phyloP scores from a whole-genome alignment of 2,888 invertebrate genomes.

The Frankliniella fusca region DNA sequence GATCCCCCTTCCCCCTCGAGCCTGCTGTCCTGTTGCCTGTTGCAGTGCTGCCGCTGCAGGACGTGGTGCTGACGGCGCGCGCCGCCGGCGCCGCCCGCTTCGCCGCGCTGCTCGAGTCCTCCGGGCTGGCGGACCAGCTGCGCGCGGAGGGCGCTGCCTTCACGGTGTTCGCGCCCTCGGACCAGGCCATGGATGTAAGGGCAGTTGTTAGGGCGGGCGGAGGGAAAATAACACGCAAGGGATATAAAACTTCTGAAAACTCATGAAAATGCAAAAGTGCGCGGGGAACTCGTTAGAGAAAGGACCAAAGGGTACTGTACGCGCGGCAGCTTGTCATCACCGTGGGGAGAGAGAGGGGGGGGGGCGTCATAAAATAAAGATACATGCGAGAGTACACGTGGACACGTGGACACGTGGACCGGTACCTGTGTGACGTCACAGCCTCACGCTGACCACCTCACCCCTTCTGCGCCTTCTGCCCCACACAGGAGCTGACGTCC shows the following conservation, averaged over 20 bases:
- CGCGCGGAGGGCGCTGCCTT: slow-evolving; percentile 40
- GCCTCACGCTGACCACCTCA: neutral
- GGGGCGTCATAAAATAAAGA: neutral
- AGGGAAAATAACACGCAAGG: too few species aligned
- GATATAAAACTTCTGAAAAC: neutral
- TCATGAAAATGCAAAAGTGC: neutral
- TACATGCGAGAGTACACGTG: neutral
- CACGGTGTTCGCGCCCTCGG: slow-evolving; percentile 51
- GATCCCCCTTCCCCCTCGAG: too few species aligned
- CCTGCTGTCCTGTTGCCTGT: neutral
- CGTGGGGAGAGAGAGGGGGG: neutral
- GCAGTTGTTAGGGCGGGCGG: too few species aligned
- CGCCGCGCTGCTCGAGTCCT: slow-evolving; percentile 46
- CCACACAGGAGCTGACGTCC: slow-evolving; percentile 39
- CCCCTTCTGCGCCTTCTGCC: neutral
- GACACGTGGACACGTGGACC: neutral
- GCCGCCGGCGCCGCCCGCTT: slow-evolving; percentile 49
- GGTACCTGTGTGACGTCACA: neutral
- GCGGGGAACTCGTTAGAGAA: neutral
- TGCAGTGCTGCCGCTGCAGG: slow-evolving; percentile 49
- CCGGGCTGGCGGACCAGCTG: slow-evolving; percentile 47
- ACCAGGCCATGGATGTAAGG: slow-evolving; percentile 49
- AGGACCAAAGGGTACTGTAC: neutral
- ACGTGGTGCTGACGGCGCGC: slow-evolving; percentile 49
- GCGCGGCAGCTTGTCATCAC: too few species aligned